Evolutionary conservation across 2,113 vertebrate species (phyloP).

Genomic region (Gorsachius goisagi): DNA sequence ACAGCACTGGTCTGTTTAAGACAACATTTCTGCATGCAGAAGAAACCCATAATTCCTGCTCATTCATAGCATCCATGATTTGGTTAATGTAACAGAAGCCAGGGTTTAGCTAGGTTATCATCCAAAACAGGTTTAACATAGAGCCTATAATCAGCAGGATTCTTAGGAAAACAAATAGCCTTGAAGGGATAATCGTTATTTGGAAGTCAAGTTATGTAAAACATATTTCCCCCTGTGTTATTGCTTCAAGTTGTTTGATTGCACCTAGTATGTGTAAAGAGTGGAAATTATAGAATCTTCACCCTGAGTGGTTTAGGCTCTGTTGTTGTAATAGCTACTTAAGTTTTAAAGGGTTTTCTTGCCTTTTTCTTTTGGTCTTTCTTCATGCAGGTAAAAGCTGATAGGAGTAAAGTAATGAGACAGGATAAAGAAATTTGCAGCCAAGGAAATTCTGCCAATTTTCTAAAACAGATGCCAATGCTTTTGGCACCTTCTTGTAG

Average conservation of each 20-base stretch:
- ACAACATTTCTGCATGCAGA: background rate
- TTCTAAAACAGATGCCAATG: constrained; percentile 28
- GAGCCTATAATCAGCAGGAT: constrained; percentile 68
- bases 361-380: constrained; percentile 57
- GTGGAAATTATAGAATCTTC: constrained; percentile 56
- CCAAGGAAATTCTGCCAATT: constrained; percentile 38
- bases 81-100: constrained; percentile 32
- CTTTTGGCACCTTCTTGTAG: constrained; percentile 39
- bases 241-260: constrained; percentile 52
- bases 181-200: constrained; percentile 62
- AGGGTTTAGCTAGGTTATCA: constrained; percentile 69
- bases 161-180: constrained; percentile 62
- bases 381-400: constrained; percentile 53
- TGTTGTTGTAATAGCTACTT: constrained; percentile 56
- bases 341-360: constrained; percentile 65
- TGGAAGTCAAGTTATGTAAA: constrained; percentile 72
- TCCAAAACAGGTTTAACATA: constrained; percentile 66
- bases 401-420: constrained; percentile 44
- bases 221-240: constrained; percentile 61
- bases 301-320: constrained; percentile 43
- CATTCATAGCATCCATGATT: background rate
- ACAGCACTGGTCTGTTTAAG: background rate
- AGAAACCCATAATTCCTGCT: background rate
- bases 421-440: constrained; percentile 34
- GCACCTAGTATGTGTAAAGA: constrained; percentile 48